Evolutionary conservation across 2,113 vertebrate species (phyloP), one percentile per base, ranked within the genome.

Genomic region (Danionella cerebrum): DNA sequence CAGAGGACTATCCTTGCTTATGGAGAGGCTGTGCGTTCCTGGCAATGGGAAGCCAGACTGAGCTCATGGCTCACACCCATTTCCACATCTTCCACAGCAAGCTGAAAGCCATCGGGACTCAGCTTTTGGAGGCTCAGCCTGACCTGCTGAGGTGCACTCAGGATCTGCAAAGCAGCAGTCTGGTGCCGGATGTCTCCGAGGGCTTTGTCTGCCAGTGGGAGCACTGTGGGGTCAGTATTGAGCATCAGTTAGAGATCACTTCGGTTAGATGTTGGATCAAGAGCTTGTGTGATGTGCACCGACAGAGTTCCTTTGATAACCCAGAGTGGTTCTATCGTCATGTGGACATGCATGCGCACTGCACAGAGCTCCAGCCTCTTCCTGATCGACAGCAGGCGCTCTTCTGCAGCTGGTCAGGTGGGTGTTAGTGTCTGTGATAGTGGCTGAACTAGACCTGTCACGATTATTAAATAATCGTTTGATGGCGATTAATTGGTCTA

Each of bases 261-360:
- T 21, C 13, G 31, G 41, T 35, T 45, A 19, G 9, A 19, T 27
- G 6, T 53, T 6, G 33, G 16, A 3, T 33, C 29, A 53, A 6
- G 27, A 38, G 13, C 2, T 25, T 39, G 4, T 58, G 2, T 22
- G 1, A 9, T 22, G 31, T 73, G 16, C 81, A 29, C 63, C 3
- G n/a, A 33, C 65, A 90, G 88, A 88, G 89, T 77, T 84, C 84
- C 5, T 85, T 91, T 71, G 87, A 85, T 71, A 92, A 89, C 33
- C 83, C 89, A 0, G 83, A 85, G 76, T 91, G 89, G 86, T 91
- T 92, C 81, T 88, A 90, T 70, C 80, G 89, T 8, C 83, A 87
- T 59, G 87, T 89, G 72, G 85, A 86, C 81, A 85, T 87, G 80
- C 86, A 85, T 8, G 83, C 84, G 10, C 83, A 83, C 74, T 86